These are phyloP conservation scores for Bombus polaris DNA, from an alignment of 1,140 invertebrate species.

Conservation along the genomic window DNA sequence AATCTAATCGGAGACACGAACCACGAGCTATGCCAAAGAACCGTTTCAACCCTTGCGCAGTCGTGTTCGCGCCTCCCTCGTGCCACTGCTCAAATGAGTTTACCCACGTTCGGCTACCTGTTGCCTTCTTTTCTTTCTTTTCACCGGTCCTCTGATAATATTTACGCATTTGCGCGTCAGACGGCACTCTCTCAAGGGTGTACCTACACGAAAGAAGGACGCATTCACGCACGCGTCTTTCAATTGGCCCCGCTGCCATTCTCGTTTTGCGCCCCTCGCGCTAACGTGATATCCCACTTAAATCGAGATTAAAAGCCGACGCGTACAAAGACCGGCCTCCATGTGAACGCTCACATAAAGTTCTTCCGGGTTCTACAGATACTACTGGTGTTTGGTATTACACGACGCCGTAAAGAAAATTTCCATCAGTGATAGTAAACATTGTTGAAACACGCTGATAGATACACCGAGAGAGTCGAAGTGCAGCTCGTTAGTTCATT, in stretches of 20 bases:
- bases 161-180: slow-evolving; percentile 33
- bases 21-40: neutral
- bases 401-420: neutral
- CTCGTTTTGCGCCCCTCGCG: neutral
- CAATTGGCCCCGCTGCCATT: neutral
- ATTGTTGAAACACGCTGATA: neutral
- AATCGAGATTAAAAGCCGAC: slow-evolving; percentile 34
- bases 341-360: neutral
- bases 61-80: neutral
- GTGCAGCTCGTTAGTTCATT: too few relatives aligned
- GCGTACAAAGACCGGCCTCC: neutral
- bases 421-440: neutral
- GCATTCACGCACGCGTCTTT: slow-evolving; percentile 13
- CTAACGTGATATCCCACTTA: neutral
- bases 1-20: neutral
- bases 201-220: neutral
- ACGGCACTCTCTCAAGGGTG: neutral
- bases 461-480: neutral
- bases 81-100: neutral
- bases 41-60: slow-evolving; percentile 8
- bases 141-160: neutral
- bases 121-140: slow-evolving; percentile 43
- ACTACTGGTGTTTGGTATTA: too few relatives aligned
- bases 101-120: slow-evolving; percentile 32
- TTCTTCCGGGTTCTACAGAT: neutral